Base-by-base conservation (phyloP, 2,888 invertebrate genomes). In the Mongoloraphidia duomilia region DNA sequence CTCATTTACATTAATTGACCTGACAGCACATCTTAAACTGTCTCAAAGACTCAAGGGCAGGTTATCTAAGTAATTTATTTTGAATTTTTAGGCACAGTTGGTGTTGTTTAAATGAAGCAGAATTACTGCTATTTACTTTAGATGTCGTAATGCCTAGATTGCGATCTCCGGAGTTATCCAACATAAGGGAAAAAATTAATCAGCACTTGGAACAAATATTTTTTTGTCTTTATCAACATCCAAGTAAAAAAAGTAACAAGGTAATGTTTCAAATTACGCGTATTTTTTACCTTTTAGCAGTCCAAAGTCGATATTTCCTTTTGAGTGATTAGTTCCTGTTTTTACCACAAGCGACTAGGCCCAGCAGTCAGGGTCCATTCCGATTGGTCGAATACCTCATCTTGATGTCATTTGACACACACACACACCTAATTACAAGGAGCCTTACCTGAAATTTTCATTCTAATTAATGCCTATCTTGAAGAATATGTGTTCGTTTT, bases 141-240 rank as follows among this genome's bases (percentile, higher is more conserved):
- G 83, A 86, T 56, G 76, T 80, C 2, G 73, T 89, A 38, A 73
- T 82, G n/a, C 80, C 84, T 34, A 71, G 80, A 52, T 60, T 85
- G 39, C 73, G 80, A 50, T 77, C 81, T 0, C 81, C 83, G 13
- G 72, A 78, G 8, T 74, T 82, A 44, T 75, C 78, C 14, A 69
- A 73, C 42, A 72, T 75, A 34, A 70, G 81, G 42, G 80, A 82
- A 58, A 80, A 82, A 61, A 74, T 91, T 2, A 78, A 77, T 51
- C 82, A 84, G 56, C 80, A 84, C 56, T 72, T 93, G 60, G 94
- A 94, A 60, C 94, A 95, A 68, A 77, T 82, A 52, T 74, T 84
- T 51, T 92, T 79, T 65, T 95, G 95, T 64, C 70, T 95, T 2
- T 94, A 85, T 64, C 83, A 84, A 1, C 85, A 88, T 68, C 87